phyloP scores from a whole-genome alignment of 30 jellyfish, hydroid and myxozoan genomes.

The Clytia hemisphaerica region DNA sequence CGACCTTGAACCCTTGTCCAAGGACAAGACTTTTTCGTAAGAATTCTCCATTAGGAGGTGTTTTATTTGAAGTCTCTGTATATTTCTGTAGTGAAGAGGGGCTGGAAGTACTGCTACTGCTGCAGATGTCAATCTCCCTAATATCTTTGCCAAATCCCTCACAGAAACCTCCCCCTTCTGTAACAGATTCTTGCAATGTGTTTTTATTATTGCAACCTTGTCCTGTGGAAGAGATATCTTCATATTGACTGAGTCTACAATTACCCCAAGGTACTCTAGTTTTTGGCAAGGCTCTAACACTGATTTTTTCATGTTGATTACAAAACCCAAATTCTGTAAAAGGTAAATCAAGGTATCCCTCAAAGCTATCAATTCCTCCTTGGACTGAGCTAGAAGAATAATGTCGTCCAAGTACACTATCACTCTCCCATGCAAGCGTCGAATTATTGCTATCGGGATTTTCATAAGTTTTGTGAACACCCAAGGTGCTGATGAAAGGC shows the following conservation, averaged over 20 bases:
- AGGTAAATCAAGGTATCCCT: constrained; percentile 12
- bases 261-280: constrained; percentile 7
- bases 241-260: constrained; percentile 4
- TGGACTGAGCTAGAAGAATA: too few species aligned
- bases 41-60: background rate
- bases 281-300: background rate
- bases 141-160: background rate
- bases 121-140: constrained; percentile 2
- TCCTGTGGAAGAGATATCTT: background rate
- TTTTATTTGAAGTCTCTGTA: constrained; percentile 1
- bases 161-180: background rate
- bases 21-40: background rate
- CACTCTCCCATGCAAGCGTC: too few species aligned
- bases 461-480: too few species aligned
- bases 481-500: too few species aligned
- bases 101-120: constrained; percentile 13
- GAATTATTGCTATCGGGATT: too few species aligned
- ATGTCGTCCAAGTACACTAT: too few species aligned
- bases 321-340: constrained; percentile 15
- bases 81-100: constrained; percentile 17
- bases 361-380: too few species aligned
- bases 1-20: background rate
- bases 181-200: background rate
- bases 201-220: background rate
- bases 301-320: constrained; percentile 5